Evolutionary conservation across 2,113 vertebrate species (phyloP).

Genomic region (Neomonachus schauinslandi): DNA sequence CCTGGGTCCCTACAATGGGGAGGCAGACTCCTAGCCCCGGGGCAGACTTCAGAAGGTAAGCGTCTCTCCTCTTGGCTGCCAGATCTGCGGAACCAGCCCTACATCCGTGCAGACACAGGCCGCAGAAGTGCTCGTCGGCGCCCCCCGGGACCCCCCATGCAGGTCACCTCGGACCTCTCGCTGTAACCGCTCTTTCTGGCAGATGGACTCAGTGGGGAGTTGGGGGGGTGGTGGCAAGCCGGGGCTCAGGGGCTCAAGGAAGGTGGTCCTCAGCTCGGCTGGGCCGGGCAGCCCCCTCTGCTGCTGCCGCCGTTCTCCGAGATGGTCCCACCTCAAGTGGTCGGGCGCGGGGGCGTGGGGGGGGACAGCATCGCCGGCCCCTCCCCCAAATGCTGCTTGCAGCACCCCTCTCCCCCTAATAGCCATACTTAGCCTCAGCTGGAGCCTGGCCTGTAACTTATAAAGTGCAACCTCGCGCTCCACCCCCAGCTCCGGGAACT

Average conservation of each 20-base stretch:
- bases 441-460: constrained; percentile 72
- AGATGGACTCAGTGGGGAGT: background rate
- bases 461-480: background rate
- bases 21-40: background rate
- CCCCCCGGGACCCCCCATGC: constrained; percentile 86
- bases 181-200: constrained; percentile 83
- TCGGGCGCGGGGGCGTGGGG: background rate
- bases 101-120: constrained; percentile 90
- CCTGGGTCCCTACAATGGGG: background rate
- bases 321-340: background rate
- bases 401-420: background rate
- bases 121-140: constrained; percentile 92
- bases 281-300: constrained; percentile 45
- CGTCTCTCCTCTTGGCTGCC: background rate
- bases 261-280: constrained; percentile 56
- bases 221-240: background rate
- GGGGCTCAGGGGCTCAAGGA: background rate
- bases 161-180: constrained; percentile 91
- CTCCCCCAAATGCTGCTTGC: background rate
- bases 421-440: constrained; percentile 67
- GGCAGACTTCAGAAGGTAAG: background rate
- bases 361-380: background rate
- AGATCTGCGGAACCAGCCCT: constrained; percentile 96
- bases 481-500: background rate
- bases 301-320: background rate